Evolutionary conservation across 2,113 vertebrate genomes (phyloP), one percentile per base, ranked within the genome.

Genomic region (Dipodomys merriami): DNA sequence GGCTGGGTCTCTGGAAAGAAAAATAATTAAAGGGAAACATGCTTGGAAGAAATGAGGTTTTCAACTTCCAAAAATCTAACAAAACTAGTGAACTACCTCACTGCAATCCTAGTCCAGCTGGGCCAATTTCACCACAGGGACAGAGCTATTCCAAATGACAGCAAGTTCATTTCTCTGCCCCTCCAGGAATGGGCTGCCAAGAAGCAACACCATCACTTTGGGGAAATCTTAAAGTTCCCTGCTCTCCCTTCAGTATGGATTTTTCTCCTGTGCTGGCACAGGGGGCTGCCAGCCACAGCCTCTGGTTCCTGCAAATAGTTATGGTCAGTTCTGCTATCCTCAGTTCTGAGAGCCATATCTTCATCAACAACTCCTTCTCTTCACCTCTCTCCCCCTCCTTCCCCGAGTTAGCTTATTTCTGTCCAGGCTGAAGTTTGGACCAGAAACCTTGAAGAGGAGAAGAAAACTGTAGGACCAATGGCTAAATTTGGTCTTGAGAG

Each of bases 41-140:
- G 84, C 74, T 97, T 90, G 90, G 95, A 39, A 97, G 86, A 97
- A 96, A 97, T 95, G 88, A 97, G 44, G 69, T 19, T 96, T 85
- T 95, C 80, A 90, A 82, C 19, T 81, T 92, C 64, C 19, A 96
- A 87, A 44, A 94, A 88, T 49, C 11, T 84, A 97, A 95, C 84
- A 69, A 91, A 96, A 95, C 77, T 78, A 95, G 88, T 82, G 77
- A 96, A 73, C 86, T 72, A 94, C 29, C 25, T 79, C 78, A 69
- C 19, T 7, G 11, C 29, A 91, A 74, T 71, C 72, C 39, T 62
- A 29, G 74, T 73, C 22, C 18, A 5, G 64, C 86, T 76, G 46
- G 71, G 46, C 39, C 80, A 60, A 30, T 77, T 68, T 93, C 83
- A 71, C 83, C 29, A 30, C 62, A 69, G 71, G 19, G 60, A 95